Base-by-base conservation (phyloP, 2,113 vertebrate species). In the Seriola dumerili region DNA sequence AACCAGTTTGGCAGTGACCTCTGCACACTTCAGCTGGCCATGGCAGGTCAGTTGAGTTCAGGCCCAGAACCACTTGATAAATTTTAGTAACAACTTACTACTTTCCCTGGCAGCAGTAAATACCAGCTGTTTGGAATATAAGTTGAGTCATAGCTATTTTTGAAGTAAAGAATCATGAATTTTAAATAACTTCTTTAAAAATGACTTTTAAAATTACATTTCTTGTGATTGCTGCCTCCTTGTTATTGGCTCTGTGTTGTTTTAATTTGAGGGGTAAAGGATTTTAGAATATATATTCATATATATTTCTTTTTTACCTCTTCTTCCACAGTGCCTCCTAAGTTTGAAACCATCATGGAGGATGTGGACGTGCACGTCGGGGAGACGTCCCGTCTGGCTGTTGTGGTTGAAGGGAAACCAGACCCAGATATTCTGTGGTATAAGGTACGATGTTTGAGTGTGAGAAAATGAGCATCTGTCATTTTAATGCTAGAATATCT, bases 331-430 rank as follows among this genome's bases (percentile, higher is more conserved):
- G 98, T 96, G 93, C 89, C 96, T 19, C 98, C 97, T 0, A 96
- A 95, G 59, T 99, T 99, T 93, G 98, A 99, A 85, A 96, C 96
- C 40, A 99, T 99, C 95, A 99, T 99, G 98, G 98, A 99, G 88
- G 98, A 99, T 3, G 95, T 98, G 0, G 97, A 98, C 46, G 96
- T 96, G 14, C 94, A 93, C 23, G 88, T 96, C 1, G 97, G 97
- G 59, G 97, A 98, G 62, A 98, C 96, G 0, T 94, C 94, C 0
- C 95, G 95, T 54, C 96, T 99, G 0, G 94, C 94, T 0, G 97
- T 99, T 44, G 97, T 97, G 52, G 97, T 98, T 0, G 97, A 98
- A 79, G 98, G 97, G 50, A 98, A 97, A 55, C 98, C 98, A 0
- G 91, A 98, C 85, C 98, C 98, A 0, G 97, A 97, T 62, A 96